Base-by-base conservation (phyloP, 92 coral and sea anemone species). In the Virgularia gustaviana region DNA sequence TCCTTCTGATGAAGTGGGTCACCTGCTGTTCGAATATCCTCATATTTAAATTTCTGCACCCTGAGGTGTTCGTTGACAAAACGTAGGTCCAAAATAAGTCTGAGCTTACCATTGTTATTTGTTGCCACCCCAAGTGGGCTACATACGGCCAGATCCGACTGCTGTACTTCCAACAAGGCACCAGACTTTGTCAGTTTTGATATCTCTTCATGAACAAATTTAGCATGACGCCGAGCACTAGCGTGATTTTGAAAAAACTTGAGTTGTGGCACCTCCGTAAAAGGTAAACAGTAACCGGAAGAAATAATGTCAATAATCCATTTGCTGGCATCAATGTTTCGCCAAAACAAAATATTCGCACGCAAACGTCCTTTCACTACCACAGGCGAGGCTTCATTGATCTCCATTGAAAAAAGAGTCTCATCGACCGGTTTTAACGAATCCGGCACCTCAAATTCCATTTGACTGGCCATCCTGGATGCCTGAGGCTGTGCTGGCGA, bases 101-200 rank as follows among this genome's bases (percentile, higher is more conserved):
- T 66, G 0, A 70, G 59, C 57, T 83, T 78, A 29, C 45, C 55
- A 31, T 52, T 42, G 29, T 70, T 16, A 42, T 83, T 78, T 53
- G 22, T 55, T 2, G 57, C 77, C 18, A 70, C 83, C 24, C 83
- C 81, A 41, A 83, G 52, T 25, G 83, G 81, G 58, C 71, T 83
- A 20, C 73, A 33, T 20, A 38, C 52, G 16, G 27, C 19, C 25
- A 80, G 63, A 75, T 80, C 79, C 3, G 51, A 35, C 58, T 76
- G 18, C 42, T 41, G 44, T 12, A 73, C 85, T 51, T 79, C 78
- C 16, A 31, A 22, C 28, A 83, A 34, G 16, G 87, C 73, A 36
- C 83, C 83, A 42, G 88, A 72, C 23, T 27, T 7, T 0, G 76
- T 51, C 65, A 83, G 79, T 60, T 83, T 78, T 9, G 12, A 20